Evolutionary conservation across 2,888 invertebrate genomes (phyloP), one percentile per base, ranked within the genome.

Genomic region (Muschampia staudingeri): DNA sequence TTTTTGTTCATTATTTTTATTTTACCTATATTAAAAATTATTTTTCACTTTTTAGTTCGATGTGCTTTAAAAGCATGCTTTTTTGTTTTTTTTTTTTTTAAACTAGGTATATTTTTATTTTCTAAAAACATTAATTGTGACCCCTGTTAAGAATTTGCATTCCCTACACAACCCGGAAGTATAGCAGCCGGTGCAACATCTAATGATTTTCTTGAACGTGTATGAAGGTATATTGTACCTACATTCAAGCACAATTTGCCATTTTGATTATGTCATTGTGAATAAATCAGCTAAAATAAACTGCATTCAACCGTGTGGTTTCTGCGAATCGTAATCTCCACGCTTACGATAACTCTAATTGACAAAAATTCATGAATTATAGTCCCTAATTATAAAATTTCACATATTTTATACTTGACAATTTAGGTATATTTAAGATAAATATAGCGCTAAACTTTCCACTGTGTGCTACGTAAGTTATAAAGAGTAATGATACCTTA

Each of bases 81-180:
- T 25, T 25, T 25, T 0, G 25, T 25, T 25, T 25, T 25, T 25
- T 25, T 25, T 25, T 25, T 25, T 25, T 25, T 25, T 25, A 25
- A 25, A 25, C 25, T 25, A 25, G 25, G 25, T 25, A 25, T 25
- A 25, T 37, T 37, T 37, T 37, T 37, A 7, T 37, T 37, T 37
- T 34, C 2, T 34, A 34, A 34, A 30, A 34, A 34, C 34, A 4
- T 2, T 37, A 3, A 37, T 3, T 37, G 37, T 37, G 37, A 16
- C 42, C 30, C 42, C 56, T 71, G 56, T 71, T 71, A 61, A 72
- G 71, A 72, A 65, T 79, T 65, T 44, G 44, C 48, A 48, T 16
- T 48, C 14, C 16, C 48, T 5, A 16, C 48, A 48, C 14, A 48
- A 48, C 52, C 52, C 52, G n/a, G n/a, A 52, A n/a, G 8, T 52